Percentiles rank a stretch among this genome's conserved stretches.
Conservation (phyloP, 2,888 invertebrate species). For the Physocephala rufipes region DNA sequence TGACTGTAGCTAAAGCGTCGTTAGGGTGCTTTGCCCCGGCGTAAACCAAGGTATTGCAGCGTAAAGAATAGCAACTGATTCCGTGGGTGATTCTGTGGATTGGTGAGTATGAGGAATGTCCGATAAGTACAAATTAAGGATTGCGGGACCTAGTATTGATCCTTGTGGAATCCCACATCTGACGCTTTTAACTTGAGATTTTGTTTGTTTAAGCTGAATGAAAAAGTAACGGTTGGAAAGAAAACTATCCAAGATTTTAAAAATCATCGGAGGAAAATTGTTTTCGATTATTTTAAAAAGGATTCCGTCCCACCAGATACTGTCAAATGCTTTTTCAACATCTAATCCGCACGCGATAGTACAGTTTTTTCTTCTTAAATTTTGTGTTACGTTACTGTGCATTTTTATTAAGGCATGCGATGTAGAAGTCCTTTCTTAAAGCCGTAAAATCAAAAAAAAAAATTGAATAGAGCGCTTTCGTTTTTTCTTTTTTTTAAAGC, state of each 20-base stretch:
- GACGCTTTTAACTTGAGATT: not conserved
- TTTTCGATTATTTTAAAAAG: slow-evolving; percentile 19
- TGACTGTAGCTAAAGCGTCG: not conserved
- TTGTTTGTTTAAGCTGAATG: not conserved
- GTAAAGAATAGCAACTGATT: not conserved
- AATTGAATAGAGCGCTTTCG: too few species aligned
- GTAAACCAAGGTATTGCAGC: not conserved
- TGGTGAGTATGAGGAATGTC: not conserved
- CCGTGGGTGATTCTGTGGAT: not conserved
- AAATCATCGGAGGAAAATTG: not conserved
- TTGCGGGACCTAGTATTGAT: too few species aligned
- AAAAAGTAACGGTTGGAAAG: slow-evolving; percentile 14
- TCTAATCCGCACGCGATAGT: not conserved
- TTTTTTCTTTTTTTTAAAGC: too few species aligned
- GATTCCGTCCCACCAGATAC: slow-evolving; percentile 29
- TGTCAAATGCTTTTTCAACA: slow-evolving; percentile 36
- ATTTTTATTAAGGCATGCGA: slow-evolving; percentile 26
- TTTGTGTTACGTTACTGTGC: slow-evolving; percentile 33
- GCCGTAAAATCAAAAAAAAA: too few species aligned
- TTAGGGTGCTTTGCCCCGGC: not conserved
- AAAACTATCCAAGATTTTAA: slow-evolving; percentile 30
- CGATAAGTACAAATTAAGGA: too few species aligned
- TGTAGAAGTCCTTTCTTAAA: too few species aligned
- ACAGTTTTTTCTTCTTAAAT: slow-evolving; percentile 23
- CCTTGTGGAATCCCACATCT: too few species aligned